These are phyloP conservation scores for Meleagris gallopavo DNA, from an alignment of 2,113 vertebrate species.

Conservation along the genomic window DNA sequence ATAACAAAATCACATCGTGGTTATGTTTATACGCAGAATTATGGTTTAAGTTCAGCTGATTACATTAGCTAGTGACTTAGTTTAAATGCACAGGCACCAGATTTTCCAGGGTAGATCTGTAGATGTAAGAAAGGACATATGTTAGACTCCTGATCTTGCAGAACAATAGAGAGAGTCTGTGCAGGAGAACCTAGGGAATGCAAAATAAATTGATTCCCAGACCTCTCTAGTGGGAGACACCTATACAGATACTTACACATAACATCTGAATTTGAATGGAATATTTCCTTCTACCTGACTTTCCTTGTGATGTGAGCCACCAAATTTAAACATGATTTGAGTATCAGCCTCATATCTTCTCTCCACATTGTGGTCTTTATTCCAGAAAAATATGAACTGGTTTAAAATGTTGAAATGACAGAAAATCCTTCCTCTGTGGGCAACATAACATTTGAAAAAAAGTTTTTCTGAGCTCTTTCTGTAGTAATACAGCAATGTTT, in stretches of 20 bases:
- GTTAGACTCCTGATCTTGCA: neutral
- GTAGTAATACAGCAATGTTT: neutral
- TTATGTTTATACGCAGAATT: neutral
- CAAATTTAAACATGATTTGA: neutral
- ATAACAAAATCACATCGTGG: neutral
- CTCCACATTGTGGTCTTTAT: neutral
- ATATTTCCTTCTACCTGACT: neutral
- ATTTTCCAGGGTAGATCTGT: no score
- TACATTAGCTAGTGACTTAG: neutral
- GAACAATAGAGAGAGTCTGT: neutral
- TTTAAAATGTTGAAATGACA: neutral
- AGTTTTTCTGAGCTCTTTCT: neutral
- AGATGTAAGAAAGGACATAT: neutral
- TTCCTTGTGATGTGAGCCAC: neutral
- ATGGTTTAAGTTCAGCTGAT: neutral
- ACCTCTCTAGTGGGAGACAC: neutral
- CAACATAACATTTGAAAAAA: neutral
- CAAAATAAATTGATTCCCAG: neutral
- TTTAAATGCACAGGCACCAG: neutral
- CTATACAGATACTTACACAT: neutral
- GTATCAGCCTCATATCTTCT: neutral
- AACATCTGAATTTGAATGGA: neutral
- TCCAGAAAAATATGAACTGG: neutral
- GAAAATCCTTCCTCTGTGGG: neutral
- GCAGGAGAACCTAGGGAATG: neutral